A percentile compares a stretch with the other conserved stretches of the same genome.
Conservation (phyloP, 2,888 invertebrate genomes). For the Conus canariensis region DNA sequence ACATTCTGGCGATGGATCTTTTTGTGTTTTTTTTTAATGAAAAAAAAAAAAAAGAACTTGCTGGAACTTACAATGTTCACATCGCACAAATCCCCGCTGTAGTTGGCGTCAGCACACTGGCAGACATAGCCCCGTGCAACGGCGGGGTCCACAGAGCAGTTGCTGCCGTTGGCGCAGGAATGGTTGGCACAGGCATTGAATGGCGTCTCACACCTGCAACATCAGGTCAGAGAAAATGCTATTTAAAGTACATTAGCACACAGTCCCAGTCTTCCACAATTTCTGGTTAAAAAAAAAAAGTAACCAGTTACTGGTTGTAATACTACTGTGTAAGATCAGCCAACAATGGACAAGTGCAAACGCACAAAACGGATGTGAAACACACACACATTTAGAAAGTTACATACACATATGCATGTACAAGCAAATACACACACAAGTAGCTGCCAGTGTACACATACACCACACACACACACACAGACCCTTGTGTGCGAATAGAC, state of each 20-base stretch:
- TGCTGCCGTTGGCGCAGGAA: constrained; percentile 26
- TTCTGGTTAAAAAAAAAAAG: too few relatives aligned
- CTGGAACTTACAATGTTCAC: constrained; percentile 26
- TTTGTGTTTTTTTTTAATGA: too few relatives aligned
- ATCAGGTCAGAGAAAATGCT: too few relatives aligned
- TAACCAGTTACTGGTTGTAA: too few relatives aligned
- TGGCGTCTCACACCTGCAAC: constrained; percentile 17
- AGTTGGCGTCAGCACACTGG: constrained; percentile 66
- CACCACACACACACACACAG: background rate
- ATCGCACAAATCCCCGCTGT: constrained; percentile 63
- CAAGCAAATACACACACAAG: background rate
- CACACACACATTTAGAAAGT: background rate
- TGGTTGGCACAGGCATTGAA: constrained; percentile 25
- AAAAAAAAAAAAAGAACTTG: too few relatives aligned
- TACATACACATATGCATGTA: background rate
- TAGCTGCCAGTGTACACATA: background rate
- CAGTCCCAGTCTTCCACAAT: too few relatives aligned
- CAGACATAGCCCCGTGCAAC: constrained; percentile 57
- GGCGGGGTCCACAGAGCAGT: constrained; percentile 5
- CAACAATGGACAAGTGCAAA: background rate
- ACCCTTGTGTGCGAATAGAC: background rate
- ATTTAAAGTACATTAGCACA: too few relatives aligned
- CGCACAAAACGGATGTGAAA: background rate
- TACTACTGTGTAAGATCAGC: too few relatives aligned
- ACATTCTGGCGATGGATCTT: too few relatives aligned